These are phyloP conservation scores for Drosophila virilis DNA, from an alignment of 1,140 invertebrate genomes.

Conservation along the genomic window DNA sequence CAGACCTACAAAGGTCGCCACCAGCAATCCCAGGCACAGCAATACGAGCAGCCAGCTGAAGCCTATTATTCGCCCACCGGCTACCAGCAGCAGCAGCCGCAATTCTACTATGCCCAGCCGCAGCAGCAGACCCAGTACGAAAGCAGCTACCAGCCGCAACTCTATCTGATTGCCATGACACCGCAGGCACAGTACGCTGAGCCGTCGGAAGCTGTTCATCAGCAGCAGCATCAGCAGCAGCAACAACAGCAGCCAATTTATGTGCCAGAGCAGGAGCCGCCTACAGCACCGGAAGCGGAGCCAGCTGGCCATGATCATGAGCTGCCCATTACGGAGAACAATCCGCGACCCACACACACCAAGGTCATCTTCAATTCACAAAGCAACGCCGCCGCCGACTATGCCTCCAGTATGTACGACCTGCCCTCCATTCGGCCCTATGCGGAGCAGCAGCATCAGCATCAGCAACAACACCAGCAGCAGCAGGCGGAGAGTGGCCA, in stretches of 20 bases:
- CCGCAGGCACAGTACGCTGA: conserved; percentile 44
- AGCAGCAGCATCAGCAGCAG: conserved; percentile 30
- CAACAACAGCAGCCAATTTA: conserved; percentile 40
- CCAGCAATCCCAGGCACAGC: conserved; percentile 47
- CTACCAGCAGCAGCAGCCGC: conserved; percentile 44
- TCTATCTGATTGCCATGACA: conserved; percentile 76
- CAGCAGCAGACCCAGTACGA: conserved; percentile 55
- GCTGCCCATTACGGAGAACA: conserved; percentile 75
- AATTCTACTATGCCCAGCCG: conserved; percentile 69
- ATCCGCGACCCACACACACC: conserved; percentile 77
- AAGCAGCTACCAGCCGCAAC: conserved; percentile 59
- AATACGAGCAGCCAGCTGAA: conserved; percentile 53
- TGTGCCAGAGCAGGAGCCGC: conserved; percentile 66
- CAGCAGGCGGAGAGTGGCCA: conserved; percentile 40
- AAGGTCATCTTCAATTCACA: conserved; percentile 77
- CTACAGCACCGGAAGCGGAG: conserved; percentile 32
- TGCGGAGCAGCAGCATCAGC: conserved; percentile 53
- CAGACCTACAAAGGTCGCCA: conserved; percentile 76
- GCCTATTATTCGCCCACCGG: conserved; percentile 53
- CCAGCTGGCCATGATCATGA: conserved; percentile 28
- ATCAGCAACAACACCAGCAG: conserved; percentile 34
- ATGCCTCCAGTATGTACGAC: conserved; percentile 37
- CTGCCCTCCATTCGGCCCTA: conserved; percentile 60
- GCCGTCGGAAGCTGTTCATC: conserved; percentile 4
- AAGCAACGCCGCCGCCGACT: conserved; percentile 34